Base-by-base conservation (phyloP, 2,797 vertebrate genomes). In the Bufotes viridis region DNA sequence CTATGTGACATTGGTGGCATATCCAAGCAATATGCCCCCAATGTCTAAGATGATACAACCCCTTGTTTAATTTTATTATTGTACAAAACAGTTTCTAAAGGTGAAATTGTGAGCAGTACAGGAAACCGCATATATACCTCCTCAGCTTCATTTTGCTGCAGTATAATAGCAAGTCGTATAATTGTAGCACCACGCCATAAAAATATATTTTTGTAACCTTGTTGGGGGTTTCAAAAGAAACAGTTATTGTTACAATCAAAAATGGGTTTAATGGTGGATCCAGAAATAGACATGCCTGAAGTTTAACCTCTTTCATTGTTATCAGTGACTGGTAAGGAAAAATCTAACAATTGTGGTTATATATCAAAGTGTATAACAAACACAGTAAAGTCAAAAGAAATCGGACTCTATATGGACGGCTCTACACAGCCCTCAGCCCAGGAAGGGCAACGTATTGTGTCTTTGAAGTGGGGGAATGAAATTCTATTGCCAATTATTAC, bases 231-330 rank as follows among this genome's bases (percentile, higher is more conserved):
- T 51, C 34, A 65, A 67, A 67, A 42, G 61, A 81, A 81, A 91
- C 15, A 22, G 57, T 91, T 92, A 93, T 90, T 93, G 91, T 86
- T 88, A 63, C 86, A 79, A 87, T 86, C 88, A 15, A 20, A 87
- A 88, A 76, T 12, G 87, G 87, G 55, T 85, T 84, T 75, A 61
- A 51, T 29, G 84, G 51, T 20, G 61, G 24, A 63, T 61, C 82
- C 72, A 78, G 58, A 75, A 76, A 85, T 85, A 76, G 70, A 76
- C 51, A 13, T 49, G 57, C 20, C 57, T 51, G 70, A 65, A 63
- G 70, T 78, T 60, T 85, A 85, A 78, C 83, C 83, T 85, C 57
- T 20, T 24, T 12, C 69, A 74, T 74, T 58, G 55, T 74, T 72
- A 78, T 65, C 61, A 26, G 83, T 78, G 29, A 61, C 26, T 61